These are phyloP conservation scores for Eilema depressum DNA, from an alignment of 2,888 invertebrate species.

Conservation along the genomic window DNA sequence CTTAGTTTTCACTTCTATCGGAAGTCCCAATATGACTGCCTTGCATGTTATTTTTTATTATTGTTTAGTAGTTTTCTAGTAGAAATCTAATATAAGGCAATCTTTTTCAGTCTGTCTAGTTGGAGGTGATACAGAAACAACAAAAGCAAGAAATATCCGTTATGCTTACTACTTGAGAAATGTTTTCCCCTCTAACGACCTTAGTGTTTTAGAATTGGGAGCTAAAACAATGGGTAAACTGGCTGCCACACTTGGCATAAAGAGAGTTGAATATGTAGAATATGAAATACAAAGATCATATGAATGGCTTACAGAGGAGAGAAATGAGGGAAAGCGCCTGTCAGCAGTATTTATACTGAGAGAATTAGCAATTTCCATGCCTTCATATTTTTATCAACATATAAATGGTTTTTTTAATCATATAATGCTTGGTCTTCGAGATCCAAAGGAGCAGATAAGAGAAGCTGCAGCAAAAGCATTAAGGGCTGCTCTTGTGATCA, in stretches of 20 bases:
- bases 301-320: constrained; percentile 97
- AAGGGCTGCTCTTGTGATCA: constrained; percentile 96
- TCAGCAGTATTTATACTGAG: constrained; percentile 96
- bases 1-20: too few relatives aligned
- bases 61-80: background rate
- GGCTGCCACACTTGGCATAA: constrained; percentile 95
- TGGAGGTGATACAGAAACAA: constrained; percentile 96
- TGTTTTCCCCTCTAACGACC: constrained; percentile 95
- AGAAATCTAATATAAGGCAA: background rate
- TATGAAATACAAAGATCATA: constrained; percentile 97
- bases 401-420: constrained; percentile 96
- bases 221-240: constrained; percentile 97
- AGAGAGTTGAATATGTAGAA: constrained; percentile 97
- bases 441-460: constrained; percentile 95
- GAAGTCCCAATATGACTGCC: too few relatives aligned
- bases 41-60: background rate
- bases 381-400: constrained; percentile 98
- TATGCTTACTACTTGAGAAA: constrained; percentile 97
- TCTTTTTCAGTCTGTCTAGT: constrained; percentile 93
- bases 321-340: constrained; percentile 96
- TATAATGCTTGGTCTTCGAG: constrained; percentile 95
- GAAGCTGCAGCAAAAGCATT: constrained; percentile 97
- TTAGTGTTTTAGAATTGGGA: constrained; percentile 96
- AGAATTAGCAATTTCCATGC: constrained; percentile 98
- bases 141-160: constrained; percentile 94